Conservation (phyloP, 2,888 invertebrate species). For the Eupsilia transversa region DNA sequence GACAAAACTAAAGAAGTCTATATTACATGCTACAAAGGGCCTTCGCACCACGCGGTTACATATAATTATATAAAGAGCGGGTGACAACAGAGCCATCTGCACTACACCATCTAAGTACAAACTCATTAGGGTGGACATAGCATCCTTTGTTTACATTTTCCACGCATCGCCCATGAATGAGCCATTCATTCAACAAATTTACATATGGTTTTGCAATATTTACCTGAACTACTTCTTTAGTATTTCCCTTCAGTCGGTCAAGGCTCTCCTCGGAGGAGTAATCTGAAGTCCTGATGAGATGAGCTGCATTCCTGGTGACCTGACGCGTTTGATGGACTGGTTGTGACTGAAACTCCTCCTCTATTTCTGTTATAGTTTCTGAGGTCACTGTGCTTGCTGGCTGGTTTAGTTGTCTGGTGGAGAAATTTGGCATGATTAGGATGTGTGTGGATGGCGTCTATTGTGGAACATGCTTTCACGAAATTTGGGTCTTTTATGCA, state of each 20-base stretch:
- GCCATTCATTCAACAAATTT: slow-evolving; percentile 24
- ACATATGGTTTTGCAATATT: slow-evolving; percentile 36
- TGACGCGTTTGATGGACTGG: slow-evolving; percentile 81
- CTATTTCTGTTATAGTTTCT: slow-evolving; percentile 75
- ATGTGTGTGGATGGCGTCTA: neutral
- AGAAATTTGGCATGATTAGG: slow-evolving; percentile 16
- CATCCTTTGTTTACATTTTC: slow-evolving; percentile 50
- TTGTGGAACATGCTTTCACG: neutral
- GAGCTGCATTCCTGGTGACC: slow-evolving; percentile 72
- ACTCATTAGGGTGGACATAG: slow-evolving; percentile 35
- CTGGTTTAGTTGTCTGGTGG: slow-evolving; percentile 79
- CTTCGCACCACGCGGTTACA: slow-evolving; percentile 31
- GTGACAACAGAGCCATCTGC: slow-evolving; percentile 24
- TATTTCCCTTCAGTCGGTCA: slow-evolving; percentile 78
- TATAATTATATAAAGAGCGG: slow-evolving; percentile 5
- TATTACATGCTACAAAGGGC: slow-evolving; percentile 12
- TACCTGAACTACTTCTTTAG: slow-evolving; percentile 86
- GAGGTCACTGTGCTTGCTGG: slow-evolving; percentile 70
- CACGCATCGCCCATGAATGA: slow-evolving; percentile 37
- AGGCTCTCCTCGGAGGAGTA: slow-evolving; percentile 90
- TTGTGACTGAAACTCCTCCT: slow-evolving; percentile 74
- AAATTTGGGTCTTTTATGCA: neutral
- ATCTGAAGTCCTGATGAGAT: slow-evolving; percentile 90
- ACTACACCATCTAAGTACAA: slow-evolving; percentile 17
- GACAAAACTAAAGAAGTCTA: neutral